Conservation (phyloP, 2,888 invertebrate species). For the Limnephilus lunatus region DNA sequence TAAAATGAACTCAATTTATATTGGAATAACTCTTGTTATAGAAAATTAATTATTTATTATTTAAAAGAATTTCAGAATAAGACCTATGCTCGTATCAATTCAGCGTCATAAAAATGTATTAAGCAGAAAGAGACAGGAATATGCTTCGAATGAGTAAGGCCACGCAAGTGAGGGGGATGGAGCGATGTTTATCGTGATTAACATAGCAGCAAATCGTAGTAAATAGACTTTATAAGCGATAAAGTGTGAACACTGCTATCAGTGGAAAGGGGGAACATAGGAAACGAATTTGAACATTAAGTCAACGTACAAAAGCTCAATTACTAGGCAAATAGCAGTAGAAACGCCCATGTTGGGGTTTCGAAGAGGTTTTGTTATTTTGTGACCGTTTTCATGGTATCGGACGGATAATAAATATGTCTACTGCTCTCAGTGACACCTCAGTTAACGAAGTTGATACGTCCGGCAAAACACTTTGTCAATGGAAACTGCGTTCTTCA, state of each 20-base stretch:
- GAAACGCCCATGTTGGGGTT: neutral
- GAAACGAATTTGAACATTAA: neutral
- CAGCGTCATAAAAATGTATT: conserved; percentile 36
- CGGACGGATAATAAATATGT: neutral
- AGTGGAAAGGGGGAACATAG: neutral
- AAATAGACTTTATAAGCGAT: conserved; percentile 46
- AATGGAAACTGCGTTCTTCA: too few relatives aligned
- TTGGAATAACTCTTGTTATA: too few relatives aligned
- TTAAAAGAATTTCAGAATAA: neutral
- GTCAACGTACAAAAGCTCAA: neutral
- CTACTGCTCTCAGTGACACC: neutral
- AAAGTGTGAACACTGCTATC: conserved; percentile 44
- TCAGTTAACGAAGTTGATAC: neutral
- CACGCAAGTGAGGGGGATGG: neutral
- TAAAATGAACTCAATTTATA: too few relatives aligned
- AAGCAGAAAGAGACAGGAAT: conserved; percentile 6
- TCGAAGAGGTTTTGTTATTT: neutral
- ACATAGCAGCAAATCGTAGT: conserved; percentile 42
- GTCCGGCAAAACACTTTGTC: neutral
- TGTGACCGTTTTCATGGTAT: neutral
- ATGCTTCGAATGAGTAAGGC: neutral
- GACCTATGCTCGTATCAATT: conserved; percentile 11
- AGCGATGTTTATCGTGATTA: conserved; percentile 18
- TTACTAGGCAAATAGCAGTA: neutral
- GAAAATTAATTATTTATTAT: neutral